Base-by-base conservation (phyloP, 2,113 vertebrate genomes). In the Varanus komodoensis region DNA sequence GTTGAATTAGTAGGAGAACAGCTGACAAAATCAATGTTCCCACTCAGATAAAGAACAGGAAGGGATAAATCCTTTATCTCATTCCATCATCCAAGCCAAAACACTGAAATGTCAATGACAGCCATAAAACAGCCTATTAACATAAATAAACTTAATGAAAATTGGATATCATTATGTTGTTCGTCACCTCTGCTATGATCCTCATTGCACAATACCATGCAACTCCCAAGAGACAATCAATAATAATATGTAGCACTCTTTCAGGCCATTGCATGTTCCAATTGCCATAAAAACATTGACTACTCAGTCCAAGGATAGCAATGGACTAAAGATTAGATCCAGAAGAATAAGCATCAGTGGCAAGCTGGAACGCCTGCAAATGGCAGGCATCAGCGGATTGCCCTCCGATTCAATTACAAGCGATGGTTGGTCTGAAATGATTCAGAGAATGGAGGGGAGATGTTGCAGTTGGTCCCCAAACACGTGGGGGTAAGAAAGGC, bases 91-190 rank as follows among this genome's bases (percentile, higher is more conserved):
- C 78, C 82, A 78, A 89, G 91, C 14, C 34, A 86, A 92, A 61
- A 87, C 88, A 74, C 67, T 82, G 57, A 88, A 89, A 6, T 12
- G 87, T 89, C 44, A 64, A 77, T 68, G 25, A 80, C 38, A 44
- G 2, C 25, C 9, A 89, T 57, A 75, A 89, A 83, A 27, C 7
- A 74, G 34, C 32, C 67, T 54, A 69, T 81, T 88, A 88, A 61
- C 27, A 83, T 74, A 89, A 89, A 32, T 50, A 75, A 75, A 73
- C n/a, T 64, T 75, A 9, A 83, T 54, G 29, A n/a, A 82, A 57
- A 83, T 74, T 29, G 87, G 93, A 95, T 95, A 96, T 93, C 88
- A 8, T 94, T 93, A 94, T 89, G 89, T 94, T 93, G 0, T 94
- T 93, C 77, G 91, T 88, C 88, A 90, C 83, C 79, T 0, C 52